These are phyloP conservation scores for Chlamydotis undulata DNA, from an alignment of 2,113 vertebrate genomes.

Conservation along the genomic window DNA sequence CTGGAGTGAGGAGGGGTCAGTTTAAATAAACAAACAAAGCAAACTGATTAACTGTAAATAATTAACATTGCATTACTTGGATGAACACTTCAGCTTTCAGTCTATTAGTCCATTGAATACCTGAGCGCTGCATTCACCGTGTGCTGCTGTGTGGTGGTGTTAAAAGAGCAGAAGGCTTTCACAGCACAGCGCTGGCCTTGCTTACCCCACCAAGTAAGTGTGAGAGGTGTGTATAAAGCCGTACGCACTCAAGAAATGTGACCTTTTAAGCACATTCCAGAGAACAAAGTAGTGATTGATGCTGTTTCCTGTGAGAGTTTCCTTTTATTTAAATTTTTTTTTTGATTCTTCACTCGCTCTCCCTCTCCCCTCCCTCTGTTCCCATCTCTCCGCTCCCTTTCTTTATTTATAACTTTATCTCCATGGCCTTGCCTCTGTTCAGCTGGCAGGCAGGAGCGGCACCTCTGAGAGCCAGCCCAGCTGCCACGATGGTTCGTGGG, in stretches of 20 bases:
- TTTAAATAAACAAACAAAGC: not conserved
- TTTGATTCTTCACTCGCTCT: not conserved
- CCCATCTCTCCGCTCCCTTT: not conserved
- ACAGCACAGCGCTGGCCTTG: fast-evolving
- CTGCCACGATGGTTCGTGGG: fast-evolving
- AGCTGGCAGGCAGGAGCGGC: not conserved
- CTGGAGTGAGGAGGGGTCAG: not conserved
- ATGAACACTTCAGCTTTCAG: not conserved
- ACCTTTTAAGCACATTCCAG: not conserved
- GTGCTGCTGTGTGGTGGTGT: not conserved
- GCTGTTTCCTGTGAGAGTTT: not conserved
- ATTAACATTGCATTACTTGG: not conserved
- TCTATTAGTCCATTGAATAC: not conserved
- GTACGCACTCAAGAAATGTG: not conserved
- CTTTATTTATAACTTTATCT: not conserved
- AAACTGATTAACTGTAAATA: not conserved
- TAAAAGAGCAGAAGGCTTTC: not conserved
- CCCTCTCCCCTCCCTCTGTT: not conserved
- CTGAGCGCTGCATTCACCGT: fast-evolving
- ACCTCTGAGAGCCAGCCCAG: not conserved
- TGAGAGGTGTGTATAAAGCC: not conserved
- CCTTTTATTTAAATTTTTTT: not conserved
- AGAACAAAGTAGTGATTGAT: not conserved
- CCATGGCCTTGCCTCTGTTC: fast-evolving
- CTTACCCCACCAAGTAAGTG: not conserved